phyloP scores from a whole-genome alignment of 2,888 invertebrate genomes.

The Octonoba sinensis region DNA sequence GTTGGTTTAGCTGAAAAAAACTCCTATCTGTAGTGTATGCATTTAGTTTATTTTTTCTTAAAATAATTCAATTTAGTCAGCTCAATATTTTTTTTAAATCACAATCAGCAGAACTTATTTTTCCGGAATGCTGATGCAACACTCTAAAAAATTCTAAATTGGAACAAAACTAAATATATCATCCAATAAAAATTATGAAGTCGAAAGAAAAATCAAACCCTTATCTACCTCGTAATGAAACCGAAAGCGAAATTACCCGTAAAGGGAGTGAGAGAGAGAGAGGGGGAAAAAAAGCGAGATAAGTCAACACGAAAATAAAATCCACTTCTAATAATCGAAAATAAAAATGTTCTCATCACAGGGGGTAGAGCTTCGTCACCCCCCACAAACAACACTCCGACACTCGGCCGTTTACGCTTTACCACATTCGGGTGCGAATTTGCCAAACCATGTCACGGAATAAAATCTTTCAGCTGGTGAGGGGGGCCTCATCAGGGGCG shows the following conservation, averaged over 20 bases:
- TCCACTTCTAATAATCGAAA: neutral
- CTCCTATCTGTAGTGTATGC: too few species aligned
- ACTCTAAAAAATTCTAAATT: constrained; percentile 9
- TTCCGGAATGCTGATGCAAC: too few species aligned
- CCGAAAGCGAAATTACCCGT: constrained; percentile 7
- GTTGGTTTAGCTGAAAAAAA: too few species aligned
- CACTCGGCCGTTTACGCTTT: constrained; percentile 46
- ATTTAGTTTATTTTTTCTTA: too few species aligned
- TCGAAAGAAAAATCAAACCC: too few species aligned
- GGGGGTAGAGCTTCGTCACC: neutral
- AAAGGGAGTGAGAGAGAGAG: neutral
- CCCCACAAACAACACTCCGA: neutral
- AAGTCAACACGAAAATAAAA: neutral
- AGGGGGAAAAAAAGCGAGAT: neutral
- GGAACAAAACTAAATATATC: neutral
- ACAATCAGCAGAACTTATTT: too few species aligned
- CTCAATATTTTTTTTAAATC: too few species aligned
- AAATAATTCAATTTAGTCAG: too few species aligned
- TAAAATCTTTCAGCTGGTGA: neutral
- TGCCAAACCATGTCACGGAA: constrained; percentile 55
- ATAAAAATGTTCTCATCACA: neutral
- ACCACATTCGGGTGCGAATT: constrained; percentile 49
- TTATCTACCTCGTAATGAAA: neutral
- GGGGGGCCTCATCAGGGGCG: constrained; percentile 42
- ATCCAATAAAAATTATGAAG: too few species aligned